Evolutionary conservation across 2,888 invertebrate genomes (phyloP).

Genomic region (Gonocerus acuteangulatus): DNA sequence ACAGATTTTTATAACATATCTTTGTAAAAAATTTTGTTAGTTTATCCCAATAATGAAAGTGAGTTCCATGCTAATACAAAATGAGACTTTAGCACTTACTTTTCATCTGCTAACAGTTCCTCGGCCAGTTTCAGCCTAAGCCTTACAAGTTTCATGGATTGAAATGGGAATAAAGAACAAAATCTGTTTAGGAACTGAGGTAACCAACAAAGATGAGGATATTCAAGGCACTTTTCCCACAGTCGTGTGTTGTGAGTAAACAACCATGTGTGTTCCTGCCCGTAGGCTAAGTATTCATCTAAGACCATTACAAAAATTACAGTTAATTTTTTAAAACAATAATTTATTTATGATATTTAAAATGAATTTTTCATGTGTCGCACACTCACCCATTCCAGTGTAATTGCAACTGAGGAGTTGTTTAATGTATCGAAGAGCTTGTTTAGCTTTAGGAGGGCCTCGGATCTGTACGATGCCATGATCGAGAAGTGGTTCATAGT

Average conservation of each 20-base stretch:
- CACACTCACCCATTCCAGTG: constrained; percentile 52
- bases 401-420: constrained; percentile 71
- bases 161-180: constrained; percentile 78
- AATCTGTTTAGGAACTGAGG: constrained; percentile 64
- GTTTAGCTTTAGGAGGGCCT: constrained; percentile 59
- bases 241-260: constrained; percentile 78
- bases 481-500: constrained; percentile 79
- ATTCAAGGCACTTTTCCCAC: constrained; percentile 68
- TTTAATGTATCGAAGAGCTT: constrained; percentile 60
- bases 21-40: no score
- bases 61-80: no score
- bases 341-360: neutral
- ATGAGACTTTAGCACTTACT: constrained; percentile 6
- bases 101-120: constrained; percentile 49
- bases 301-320: constrained; percentile 34
- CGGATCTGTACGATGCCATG: constrained; percentile 76
- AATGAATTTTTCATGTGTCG: neutral
- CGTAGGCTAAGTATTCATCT: constrained; percentile 68
- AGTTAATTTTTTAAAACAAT: constrained; percentile 4
- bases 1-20: no score
- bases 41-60: no score
- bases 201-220: constrained; percentile 60
- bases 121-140: constrained; percentile 65
- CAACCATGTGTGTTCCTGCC: constrained; percentile 66
- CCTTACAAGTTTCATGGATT: constrained; percentile 80